These are phyloP conservation scores for Agrilus cyanescens DNA, from an alignment of 2,888 invertebrate genomes.

Conservation along the genomic window DNA sequence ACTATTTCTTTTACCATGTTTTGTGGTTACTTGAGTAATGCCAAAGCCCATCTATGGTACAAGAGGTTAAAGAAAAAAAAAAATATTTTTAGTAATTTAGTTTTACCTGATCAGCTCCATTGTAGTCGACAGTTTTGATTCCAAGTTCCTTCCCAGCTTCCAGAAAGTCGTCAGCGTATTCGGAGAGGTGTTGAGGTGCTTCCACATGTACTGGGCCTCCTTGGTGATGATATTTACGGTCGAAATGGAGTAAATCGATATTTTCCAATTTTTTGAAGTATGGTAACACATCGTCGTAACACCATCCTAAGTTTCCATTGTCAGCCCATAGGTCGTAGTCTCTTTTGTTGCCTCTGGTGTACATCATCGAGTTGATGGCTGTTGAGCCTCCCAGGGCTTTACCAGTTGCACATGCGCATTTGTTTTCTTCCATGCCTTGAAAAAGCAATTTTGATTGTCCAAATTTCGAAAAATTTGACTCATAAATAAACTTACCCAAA, in stretches of 20 bases:
- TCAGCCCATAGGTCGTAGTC: constrained; percentile 70
- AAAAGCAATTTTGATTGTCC: not conserved
- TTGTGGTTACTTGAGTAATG: constrained; percentile 49
- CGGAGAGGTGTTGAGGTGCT: constrained; percentile 15
- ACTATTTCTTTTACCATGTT: constrained; percentile 55
- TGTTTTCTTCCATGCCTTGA: constrained; percentile 22
- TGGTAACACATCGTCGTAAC: constrained; percentile 56
- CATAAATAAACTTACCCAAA: constrained; percentile 28
- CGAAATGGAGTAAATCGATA: constrained; percentile 45
- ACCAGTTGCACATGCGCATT: constrained; percentile 36
- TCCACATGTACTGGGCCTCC: constrained; percentile 47
- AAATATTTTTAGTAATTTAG: too few relatives aligned
- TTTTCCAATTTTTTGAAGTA: constrained; percentile 73
- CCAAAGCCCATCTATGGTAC: constrained; percentile 48
- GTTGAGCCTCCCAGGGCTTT: constrained; percentile 75
- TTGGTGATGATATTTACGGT: constrained; percentile 42
- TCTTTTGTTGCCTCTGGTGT: constrained; percentile 53
- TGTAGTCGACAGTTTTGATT: constrained; percentile 47
- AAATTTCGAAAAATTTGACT: not conserved
- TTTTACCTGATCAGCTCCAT: constrained; percentile 42
- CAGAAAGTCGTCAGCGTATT: constrained; percentile 36
- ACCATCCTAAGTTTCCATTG: constrained; percentile 62
- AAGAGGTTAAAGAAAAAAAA: constrained; percentile 14
- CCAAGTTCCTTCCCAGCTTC: constrained; percentile 50
- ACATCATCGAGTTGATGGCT: constrained; percentile 72